phyloP scores from a whole-genome alignment of 2,888 invertebrate genomes.

The Macrophya annulata region DNA sequence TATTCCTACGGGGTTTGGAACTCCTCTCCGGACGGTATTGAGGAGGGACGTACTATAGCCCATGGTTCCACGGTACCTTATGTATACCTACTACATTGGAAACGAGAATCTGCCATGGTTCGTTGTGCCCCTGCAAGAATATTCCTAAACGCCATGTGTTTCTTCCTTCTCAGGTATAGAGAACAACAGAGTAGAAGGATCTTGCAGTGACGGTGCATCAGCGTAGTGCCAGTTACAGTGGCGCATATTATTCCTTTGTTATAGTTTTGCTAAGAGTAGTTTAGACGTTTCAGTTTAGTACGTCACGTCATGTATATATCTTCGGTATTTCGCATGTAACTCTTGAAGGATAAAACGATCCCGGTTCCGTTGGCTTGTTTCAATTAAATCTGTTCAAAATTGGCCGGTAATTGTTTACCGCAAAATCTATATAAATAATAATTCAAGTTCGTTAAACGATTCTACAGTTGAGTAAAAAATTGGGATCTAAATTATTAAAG shows the following conservation, averaged over 20 bases:
- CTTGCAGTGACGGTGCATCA: constrained; percentile 34
- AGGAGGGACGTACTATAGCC: neutral
- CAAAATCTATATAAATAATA: constrained; percentile 6
- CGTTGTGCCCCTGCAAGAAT: constrained; percentile 40
- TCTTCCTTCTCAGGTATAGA: constrained; percentile 25
- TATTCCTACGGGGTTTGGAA: constrained; percentile 22
- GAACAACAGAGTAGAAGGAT: neutral
- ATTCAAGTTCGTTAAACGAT: constrained; percentile 13
- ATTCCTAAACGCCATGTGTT: constrained; percentile 54
- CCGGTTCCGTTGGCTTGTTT: neutral
- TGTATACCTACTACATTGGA: constrained; percentile 14
- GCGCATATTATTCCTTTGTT: neutral
- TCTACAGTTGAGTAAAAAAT: neutral
- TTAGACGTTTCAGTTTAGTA: neutral
- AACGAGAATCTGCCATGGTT: constrained; percentile 47
- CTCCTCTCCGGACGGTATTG: constrained; percentile 17
- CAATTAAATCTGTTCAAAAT: neutral
- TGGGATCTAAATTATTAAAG: neutral
- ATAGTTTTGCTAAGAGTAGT: neutral
- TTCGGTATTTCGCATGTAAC: neutral
- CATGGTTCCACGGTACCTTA: neutral
- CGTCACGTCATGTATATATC: neutral
- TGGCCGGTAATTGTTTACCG: neutral
- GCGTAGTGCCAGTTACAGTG: constrained; percentile 30
- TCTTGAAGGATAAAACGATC: neutral